Conservation (phyloP, 2,888 invertebrate species). For the Drosophila barbarae region DNA sequence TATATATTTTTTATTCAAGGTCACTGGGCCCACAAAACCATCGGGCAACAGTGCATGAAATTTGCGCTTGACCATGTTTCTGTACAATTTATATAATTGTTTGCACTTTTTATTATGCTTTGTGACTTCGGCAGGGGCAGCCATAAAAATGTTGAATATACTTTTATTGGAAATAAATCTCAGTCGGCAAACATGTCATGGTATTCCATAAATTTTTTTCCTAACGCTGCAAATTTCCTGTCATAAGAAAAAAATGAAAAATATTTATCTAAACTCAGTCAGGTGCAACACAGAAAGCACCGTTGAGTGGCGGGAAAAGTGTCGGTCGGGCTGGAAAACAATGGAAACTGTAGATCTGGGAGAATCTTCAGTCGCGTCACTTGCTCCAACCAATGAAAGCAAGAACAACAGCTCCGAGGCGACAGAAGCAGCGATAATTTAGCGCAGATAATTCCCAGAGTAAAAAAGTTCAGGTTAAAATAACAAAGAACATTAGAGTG, state of each 20-base stretch:
- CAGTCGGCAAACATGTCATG: constrained; percentile 12
- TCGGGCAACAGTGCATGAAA: constrained; percentile 66
- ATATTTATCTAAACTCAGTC: constrained; percentile 52
- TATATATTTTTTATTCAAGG: constrained; percentile 46
- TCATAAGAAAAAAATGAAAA: constrained; percentile 6
- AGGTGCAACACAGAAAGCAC: constrained; percentile 56
- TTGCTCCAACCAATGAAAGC: constrained; percentile 39
- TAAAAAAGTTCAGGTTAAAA: constrained; percentile 17
- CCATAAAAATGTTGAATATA: constrained; percentile 25
- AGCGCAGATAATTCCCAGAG: constrained; percentile 58
- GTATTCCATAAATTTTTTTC: constrained; percentile 37
- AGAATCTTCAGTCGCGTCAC: constrained; percentile 12
- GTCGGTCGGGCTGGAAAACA: constrained; percentile 35
- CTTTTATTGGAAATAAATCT: constrained; percentile 40
- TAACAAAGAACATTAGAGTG: not conserved
- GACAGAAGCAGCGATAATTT: constrained; percentile 46
- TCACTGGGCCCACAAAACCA: constrained; percentile 37
- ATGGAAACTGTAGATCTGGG: constrained; percentile 36
- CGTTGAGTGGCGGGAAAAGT: constrained; percentile 43
- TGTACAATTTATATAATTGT: constrained; percentile 43
- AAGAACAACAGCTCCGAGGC: constrained; percentile 33
- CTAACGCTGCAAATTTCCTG: constrained; percentile 36
- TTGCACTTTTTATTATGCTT: constrained; percentile 36
- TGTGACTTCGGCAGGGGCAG: constrained; percentile 18
- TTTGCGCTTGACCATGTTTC: constrained; percentile 62